These are phyloP conservation scores for Cistogaster globosa DNA, from an alignment of 2,888 invertebrate genomes.

Conservation along the genomic window DNA sequence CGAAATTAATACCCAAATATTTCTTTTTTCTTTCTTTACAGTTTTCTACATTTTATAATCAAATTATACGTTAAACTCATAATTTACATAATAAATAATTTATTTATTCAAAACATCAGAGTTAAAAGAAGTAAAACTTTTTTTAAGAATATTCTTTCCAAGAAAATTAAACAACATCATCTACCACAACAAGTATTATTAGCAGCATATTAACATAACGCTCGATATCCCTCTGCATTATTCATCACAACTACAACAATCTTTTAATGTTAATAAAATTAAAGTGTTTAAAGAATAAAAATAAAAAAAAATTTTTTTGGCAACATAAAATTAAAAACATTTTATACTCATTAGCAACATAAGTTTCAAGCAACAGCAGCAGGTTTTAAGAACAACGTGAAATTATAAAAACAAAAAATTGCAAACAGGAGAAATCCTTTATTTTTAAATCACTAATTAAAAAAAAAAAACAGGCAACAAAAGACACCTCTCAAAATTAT, in stretches of 20 bases:
- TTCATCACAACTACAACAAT: neutral
- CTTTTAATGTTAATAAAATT: neutral
- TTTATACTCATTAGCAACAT: conserved; percentile 67
- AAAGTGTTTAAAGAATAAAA: conserved; percentile 1
- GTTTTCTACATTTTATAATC: conserved; percentile 57
- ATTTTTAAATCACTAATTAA: conserved; percentile 15
- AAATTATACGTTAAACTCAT: conserved; percentile 38
- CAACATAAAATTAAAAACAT: conserved; percentile 36
- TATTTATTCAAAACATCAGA: conserved; percentile 15
- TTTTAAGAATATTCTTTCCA: conserved; percentile 1
- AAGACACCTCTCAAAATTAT: conserved; percentile 12
- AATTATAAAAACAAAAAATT: conserved; percentile 43
- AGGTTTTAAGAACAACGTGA: conserved; percentile 79
- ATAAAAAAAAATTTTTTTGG: conserved; percentile 66
- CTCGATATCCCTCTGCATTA: conserved; percentile 12
- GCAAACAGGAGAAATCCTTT: conserved; percentile 55
- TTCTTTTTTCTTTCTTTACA: conserved; percentile 37
- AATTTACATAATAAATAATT: conserved; percentile 48
- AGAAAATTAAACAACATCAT: conserved; percentile 44
- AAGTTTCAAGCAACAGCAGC: conserved; percentile 73
- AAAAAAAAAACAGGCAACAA: conserved; percentile 29
- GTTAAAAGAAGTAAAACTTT: conserved; percentile 1
- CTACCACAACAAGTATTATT: conserved; percentile 73
- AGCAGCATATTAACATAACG: conserved; percentile 51
- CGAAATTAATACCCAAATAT: neutral